Conservation (phyloP, 2,888 invertebrate species). For the Petrolisthes manimaculis region DNA sequence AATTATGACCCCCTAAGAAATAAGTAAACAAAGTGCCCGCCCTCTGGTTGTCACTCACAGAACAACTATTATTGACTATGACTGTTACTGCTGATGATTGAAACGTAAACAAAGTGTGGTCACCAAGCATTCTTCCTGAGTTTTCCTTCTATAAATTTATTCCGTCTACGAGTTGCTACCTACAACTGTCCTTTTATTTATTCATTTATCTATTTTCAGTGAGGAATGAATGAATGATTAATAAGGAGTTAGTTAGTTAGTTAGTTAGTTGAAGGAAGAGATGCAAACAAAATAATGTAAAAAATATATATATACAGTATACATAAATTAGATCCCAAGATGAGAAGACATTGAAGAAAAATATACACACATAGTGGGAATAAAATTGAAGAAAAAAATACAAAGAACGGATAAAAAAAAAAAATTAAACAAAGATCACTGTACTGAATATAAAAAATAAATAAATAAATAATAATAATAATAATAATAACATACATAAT, state of each 20-base stretch:
- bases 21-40: background rate
- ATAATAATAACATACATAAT: too few relatives aligned
- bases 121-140: conserved; percentile 53
- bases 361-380: too few relatives aligned
- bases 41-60: conserved; percentile 7
- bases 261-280: background rate
- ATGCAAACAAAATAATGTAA: too few relatives aligned
- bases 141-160: conserved; percentile 53
- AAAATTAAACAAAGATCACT: too few relatives aligned
- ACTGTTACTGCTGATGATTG: conserved; percentile 7
- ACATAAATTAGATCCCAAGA: background rate
- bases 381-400: background rate
- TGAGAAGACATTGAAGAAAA: too few relatives aligned
- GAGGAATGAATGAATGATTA: background rate
- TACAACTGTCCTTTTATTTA: conserved; percentile 40
- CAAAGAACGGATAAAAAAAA: background rate
- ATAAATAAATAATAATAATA: too few relatives aligned
- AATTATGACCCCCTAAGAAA: too few relatives aligned
- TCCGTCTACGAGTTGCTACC: conserved; percentile 46
- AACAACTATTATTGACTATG: conserved; percentile 13
- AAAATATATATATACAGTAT: background rate
- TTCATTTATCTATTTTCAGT: too few relatives aligned
- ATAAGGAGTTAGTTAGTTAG: background rate
- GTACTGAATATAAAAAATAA: too few relatives aligned
- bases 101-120: conserved; percentile 34